Evolutionary conservation across 2,113 vertebrate genomes (phyloP), one percentile per base, ranked within the genome.

Genomic region (Cavia porcellus): DNA sequence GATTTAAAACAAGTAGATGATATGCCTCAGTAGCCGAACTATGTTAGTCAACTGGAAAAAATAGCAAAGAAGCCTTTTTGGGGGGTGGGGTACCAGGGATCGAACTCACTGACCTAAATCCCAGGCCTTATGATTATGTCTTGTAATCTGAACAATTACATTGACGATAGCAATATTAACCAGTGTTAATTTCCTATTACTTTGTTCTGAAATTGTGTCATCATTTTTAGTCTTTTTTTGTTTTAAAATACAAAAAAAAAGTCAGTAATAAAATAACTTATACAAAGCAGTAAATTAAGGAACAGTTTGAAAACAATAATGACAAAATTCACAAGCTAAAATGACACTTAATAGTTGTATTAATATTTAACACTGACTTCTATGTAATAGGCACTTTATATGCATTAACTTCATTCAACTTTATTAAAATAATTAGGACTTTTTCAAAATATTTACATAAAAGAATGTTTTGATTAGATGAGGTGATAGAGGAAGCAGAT

Each of bases 241-340:
- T 57, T 57, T 57, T 57, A 57, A 57, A 57, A 80, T 42, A 55
- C 55, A 72, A 68, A 30, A 92, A 47, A 64, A 83, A 82, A 45
- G 85, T 55, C 24, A 61, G 64, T 59, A 72, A 82, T 97, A 91
- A 74, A 96, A 77, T 45, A 81, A 95, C 61, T 95, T n/a, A 30
- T 55, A 42, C 90, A 89, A 97, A 92, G 84, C 55, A 66, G 52
- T 90, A 68, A 90, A 57, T 95, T 92, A 82, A 92, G 82, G 81
- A 95, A 95, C 96, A 96, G 94, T 96, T 94, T 90, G 77, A 95
- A 96, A 90, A 52, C 90, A 86, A n/a, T 86, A 90, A 91, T 45
- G 30, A 59, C 25, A 82, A 94, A 86, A 95, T 94, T 77, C 88
- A 62, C 82, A 88, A 28, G 52, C 94, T 72, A 83, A 92, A 95